These are phyloP conservation scores for Vombatus ursinus DNA, from an alignment of 2,113 vertebrate species.

Conservation along the genomic window DNA sequence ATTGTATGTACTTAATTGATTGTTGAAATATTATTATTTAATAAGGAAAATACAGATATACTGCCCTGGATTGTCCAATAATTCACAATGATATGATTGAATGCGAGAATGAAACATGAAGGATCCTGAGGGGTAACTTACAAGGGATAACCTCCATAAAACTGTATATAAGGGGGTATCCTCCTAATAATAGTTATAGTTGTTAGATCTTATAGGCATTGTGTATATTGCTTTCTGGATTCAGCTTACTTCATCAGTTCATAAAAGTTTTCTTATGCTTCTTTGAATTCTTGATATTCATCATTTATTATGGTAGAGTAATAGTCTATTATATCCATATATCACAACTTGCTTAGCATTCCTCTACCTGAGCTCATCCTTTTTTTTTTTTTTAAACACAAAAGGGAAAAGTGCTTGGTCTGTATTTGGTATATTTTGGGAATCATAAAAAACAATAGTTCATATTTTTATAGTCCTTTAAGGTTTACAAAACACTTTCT, in stretches of 20 bases:
- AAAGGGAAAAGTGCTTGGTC: constrained; percentile 22
- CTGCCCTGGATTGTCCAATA: background rate
- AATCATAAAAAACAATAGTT: too few relatives aligned
- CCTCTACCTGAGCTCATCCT: too few relatives aligned
- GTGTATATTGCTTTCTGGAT: background rate
- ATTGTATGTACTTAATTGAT: background rate
- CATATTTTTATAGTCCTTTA: background rate
- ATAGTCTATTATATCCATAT: background rate
- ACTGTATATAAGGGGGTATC: background rate
- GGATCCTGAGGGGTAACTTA: background rate
- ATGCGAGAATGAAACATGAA: background rate
- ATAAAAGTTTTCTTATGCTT: background rate
- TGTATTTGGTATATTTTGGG: background rate
- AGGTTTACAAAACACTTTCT: background rate
- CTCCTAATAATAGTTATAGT: too few relatives aligned
- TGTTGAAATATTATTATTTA: background rate
- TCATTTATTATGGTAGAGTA: background rate
- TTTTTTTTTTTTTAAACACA: background rate
- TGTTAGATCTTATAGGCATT: background rate
- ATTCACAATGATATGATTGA: background rate
- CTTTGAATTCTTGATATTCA: background rate
- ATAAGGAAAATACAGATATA: background rate
- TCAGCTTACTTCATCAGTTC: background rate
- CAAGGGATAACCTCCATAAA: background rate
- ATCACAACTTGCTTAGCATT: too few relatives aligned